These are phyloP conservation scores for Drosophila robusta DNA, from an alignment of 2,888 invertebrate species.

Conservation along the genomic window DNA sequence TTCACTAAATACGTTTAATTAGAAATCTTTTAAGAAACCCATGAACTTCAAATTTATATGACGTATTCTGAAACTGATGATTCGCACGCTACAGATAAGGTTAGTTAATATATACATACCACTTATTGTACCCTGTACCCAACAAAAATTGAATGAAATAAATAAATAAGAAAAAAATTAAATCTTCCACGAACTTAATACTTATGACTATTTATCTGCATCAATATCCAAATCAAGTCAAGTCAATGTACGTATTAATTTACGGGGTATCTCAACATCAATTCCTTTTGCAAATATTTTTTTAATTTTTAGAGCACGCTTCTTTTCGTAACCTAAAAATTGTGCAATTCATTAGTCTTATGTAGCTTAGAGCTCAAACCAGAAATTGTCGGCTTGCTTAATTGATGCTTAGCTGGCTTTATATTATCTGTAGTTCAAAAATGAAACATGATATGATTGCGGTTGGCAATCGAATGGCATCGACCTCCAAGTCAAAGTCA, in stretches of 20 bases:
- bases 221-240: background rate
- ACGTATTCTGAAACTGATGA: constrained; percentile 1
- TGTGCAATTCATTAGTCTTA: background rate
- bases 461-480: constrained; percentile 17
- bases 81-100: constrained; percentile 27
- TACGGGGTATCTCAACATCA: background rate
- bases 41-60: constrained; percentile 32
- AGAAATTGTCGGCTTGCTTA: background rate
- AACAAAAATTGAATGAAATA: background rate
- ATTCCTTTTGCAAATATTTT: background rate
- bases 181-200: background rate
- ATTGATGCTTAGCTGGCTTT: constrained; percentile 12
- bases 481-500: constrained; percentile 69
- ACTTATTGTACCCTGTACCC: background rate
- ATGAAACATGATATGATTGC: constrained; percentile 37
- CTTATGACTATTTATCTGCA: background rate
- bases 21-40: background rate
- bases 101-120: background rate
- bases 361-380: constrained; percentile 7
- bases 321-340: background rate
- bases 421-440: constrained; percentile 50
- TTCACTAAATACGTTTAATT: background rate
- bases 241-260: background rate
- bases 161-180: background rate
- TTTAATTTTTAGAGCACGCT: background rate